Conservation (phyloP, 2,888 invertebrate species). For the Calameuta filiformis region DNA sequence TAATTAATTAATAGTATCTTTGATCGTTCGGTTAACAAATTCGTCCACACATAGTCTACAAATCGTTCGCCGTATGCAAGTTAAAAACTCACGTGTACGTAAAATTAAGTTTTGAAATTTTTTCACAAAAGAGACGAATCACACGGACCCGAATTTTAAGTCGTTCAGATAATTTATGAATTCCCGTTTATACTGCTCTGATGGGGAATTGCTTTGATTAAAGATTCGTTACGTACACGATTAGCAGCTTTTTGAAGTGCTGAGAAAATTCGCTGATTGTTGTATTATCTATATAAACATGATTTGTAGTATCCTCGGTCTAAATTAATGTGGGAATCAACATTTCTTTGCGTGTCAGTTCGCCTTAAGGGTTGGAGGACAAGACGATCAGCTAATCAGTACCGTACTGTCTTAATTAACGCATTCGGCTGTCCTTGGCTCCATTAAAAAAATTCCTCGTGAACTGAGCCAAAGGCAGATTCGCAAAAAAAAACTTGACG, state of each 20-base stretch:
- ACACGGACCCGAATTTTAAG: not conserved
- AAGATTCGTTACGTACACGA: not conserved
- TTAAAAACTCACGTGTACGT: not conserved
- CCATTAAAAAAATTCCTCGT: not conserved
- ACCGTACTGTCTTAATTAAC: not conserved
- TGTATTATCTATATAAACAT: not conserved
- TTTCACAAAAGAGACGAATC: not conserved
- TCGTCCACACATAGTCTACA: not conserved
- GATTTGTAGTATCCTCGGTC: not conserved
- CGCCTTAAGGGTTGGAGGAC: not conserved
- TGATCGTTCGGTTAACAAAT: not conserved
- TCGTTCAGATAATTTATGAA: not conserved
- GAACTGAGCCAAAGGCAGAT: not conserved
- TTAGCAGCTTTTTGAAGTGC: not conserved
- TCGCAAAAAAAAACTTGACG: not conserved
- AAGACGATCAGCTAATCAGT: not conserved
- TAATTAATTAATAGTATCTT: not conserved
- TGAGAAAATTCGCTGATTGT: not conserved
- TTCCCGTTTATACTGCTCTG: not conserved
- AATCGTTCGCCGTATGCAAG: not conserved
- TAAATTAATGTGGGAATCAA: not conserved
- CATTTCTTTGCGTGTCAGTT: not conserved
- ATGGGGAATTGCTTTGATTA: not conserved
- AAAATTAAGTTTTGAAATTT: not conserved
- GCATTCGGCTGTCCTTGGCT: not conserved